Evolutionary conservation across 2,113 vertebrate species (phyloP).

Genomic region (Psammodynastes pulverulentus): DNA sequence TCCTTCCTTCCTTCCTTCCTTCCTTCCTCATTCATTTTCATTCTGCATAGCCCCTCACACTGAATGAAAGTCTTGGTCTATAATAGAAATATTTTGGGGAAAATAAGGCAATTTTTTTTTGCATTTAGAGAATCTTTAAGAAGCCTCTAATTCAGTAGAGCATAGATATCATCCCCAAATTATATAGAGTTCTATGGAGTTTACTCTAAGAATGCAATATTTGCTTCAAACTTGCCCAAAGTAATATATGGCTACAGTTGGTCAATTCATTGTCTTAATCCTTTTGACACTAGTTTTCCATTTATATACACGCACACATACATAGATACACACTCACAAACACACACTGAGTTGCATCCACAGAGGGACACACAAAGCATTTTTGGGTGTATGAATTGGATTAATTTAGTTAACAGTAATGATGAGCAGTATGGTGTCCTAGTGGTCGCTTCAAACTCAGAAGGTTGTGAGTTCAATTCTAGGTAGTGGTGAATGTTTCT

Average conservation of each 20-base stretch:
- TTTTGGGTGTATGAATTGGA: neutral
- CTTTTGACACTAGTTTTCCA: conserved; percentile 21
- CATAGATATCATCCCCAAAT: neutral
- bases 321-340: too few species aligned
- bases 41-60: neutral
- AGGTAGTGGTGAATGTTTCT: neutral
- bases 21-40: neutral
- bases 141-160: neutral
- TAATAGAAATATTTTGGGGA: neutral
- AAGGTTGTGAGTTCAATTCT: neutral
- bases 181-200: neutral
- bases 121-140: neutral
- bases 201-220: neutral
- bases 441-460: too few species aligned
- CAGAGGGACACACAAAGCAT: neutral
- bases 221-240: conserved; percentile 1
- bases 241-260: neutral
- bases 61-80: neutral
- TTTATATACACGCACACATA: neutral
- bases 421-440: neutral
- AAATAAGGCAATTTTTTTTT: neutral
- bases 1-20: neutral
- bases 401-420: neutral
- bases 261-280: conserved; percentile 23
- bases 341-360: neutral